Evolutionary conservation across 2,888 invertebrate genomes (phyloP).

Genomic region (Drosophila meridionalis): DNA sequence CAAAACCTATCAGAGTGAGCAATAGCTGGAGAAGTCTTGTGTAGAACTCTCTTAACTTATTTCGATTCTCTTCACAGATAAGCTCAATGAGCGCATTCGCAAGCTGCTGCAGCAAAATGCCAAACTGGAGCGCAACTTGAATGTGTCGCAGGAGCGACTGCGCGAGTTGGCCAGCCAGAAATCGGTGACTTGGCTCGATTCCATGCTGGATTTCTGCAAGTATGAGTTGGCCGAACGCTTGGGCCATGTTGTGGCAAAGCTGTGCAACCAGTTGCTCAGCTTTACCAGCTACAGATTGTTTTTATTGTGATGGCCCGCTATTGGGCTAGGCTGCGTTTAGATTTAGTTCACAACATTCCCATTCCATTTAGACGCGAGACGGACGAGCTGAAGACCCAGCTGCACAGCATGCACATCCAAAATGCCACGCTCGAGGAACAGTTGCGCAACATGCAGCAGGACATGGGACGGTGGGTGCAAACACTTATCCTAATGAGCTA

Average conservation of each 20-base stretch:
- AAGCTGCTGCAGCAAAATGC: slow-evolving; percentile 80
- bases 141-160: slow-evolving; percentile 77
- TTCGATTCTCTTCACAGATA: slow-evolving; percentile 62
- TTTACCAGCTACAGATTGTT: slow-evolving; percentile 58
- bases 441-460: slow-evolving; percentile 80
- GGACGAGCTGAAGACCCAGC: slow-evolving; percentile 81
- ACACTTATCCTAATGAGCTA: background rate
- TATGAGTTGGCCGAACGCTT: slow-evolving; percentile 74
- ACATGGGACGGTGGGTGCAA: slow-evolving; percentile 80
- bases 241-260: slow-evolving; percentile 46
- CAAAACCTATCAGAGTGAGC: slow-evolving; percentile 82
- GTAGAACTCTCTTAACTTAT: background rate
- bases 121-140: slow-evolving; percentile 78
- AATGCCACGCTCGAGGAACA: slow-evolving; percentile 82
- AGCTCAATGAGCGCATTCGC: slow-evolving; percentile 81
- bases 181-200: slow-evolving; percentile 83
- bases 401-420: slow-evolving; percentile 82
- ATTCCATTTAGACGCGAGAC: slow-evolving; percentile 83
- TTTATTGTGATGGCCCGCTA: slow-evolving; percentile 49
- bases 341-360: slow-evolving; percentile 47
- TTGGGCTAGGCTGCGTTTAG: slow-evolving; percentile 35
- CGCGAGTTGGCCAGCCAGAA: slow-evolving; percentile 80
- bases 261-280: slow-evolving; percentile 61
- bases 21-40: too few relatives aligned
- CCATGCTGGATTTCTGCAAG: slow-evolving; percentile 85